Percentiles rank a stretch among this genome's conserved stretches.
Evolutionary conservation across 1,140 invertebrate species (phyloP).

Genomic region (Brachionus asplanchnoidis): DNA sequence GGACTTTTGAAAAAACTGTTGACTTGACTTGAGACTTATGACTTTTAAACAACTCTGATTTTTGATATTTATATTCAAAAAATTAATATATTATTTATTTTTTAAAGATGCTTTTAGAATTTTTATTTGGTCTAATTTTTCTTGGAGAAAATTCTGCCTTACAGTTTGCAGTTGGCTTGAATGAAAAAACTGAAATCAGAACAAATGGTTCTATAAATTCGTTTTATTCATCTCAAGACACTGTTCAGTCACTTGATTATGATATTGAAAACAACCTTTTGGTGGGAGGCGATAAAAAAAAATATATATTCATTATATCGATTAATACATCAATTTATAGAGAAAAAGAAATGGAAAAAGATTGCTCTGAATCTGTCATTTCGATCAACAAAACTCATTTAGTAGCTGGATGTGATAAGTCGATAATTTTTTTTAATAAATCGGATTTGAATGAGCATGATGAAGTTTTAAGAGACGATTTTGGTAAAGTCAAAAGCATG

Average conservation of each 20-base stretch:
- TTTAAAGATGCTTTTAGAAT: not conserved
- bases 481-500: not conserved
- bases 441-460: not conserved
- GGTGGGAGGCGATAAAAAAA: not conserved
- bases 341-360: not conserved
- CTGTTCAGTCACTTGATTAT: not conserved
- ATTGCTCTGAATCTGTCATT: not conserved
- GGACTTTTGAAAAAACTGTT: too few species aligned
- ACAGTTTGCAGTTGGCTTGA: not conserved
- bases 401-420: not conserved
- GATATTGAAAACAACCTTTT: not conserved
- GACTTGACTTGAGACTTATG: too few species aligned
- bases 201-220: not conserved
- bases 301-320: not conserved
- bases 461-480: not conserved
- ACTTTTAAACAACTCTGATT: too few species aligned
- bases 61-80: not conserved
- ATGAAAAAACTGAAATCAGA: not conserved
- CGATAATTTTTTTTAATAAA: not conserved
- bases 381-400: not conserved
- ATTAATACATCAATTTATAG: too few species aligned
- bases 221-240: too few species aligned
- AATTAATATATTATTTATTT: not conserved
- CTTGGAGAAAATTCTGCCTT: not conserved
- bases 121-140: not conserved